These are phyloP conservation scores for Enteromius mattozi DNA, from an alignment of 2,797 vertebrate genomes.

Conservation along the genomic window DNA sequence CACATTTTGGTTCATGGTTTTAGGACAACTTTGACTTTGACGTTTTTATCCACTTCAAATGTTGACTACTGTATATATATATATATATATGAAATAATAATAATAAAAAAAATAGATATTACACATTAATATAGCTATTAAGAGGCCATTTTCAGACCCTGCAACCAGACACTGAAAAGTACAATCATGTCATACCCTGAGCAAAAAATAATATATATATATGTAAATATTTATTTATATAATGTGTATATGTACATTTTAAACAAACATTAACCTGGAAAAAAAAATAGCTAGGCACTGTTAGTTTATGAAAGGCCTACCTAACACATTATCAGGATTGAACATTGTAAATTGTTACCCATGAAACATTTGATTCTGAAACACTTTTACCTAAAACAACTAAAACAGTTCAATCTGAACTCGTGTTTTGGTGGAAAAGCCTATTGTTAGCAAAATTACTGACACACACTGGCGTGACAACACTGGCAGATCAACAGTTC, in stretches of 20 bases:
- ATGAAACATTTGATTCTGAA: background rate
- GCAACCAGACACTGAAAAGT: background rate
- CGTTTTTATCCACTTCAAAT: no score
- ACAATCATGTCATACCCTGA: background rate
- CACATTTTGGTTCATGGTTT: no score
- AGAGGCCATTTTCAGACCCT: background rate
- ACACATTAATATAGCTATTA: background rate
- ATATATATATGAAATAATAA: background rate
- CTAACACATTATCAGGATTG: background rate
- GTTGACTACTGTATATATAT: no score
- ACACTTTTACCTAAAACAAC: background rate
- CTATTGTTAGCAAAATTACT: slow-evolving; percentile 21
- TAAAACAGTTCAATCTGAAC: background rate
- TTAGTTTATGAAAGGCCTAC: background rate
- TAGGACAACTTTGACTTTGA: no score
- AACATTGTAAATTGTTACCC: background rate
- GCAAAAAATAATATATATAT: no score
- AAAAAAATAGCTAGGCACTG: no score
- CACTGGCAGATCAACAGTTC: slow-evolving; percentile 19
- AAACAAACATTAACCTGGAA: background rate
- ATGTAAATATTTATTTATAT: background rate
- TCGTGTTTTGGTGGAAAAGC: background rate
- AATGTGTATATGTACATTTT: background rate
- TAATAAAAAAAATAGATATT: background rate
- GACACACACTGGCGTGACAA: slow-evolving; percentile 28